Evolutionary conservation across 2,113 vertebrate genomes (phyloP).

Genomic region (Periophthalmus modestus): DNA sequence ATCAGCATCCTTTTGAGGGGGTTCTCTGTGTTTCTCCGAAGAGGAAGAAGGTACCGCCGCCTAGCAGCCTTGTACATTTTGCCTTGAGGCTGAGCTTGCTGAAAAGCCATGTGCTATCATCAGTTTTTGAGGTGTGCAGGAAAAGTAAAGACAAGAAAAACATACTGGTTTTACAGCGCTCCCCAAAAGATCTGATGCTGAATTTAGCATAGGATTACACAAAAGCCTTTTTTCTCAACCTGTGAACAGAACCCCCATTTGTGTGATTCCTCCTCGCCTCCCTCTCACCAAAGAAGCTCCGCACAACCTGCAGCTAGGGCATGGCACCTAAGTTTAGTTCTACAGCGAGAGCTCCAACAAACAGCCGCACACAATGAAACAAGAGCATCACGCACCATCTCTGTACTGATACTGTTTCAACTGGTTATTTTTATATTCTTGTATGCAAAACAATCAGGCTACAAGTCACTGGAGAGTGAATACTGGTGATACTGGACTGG

Average conservation of each 20-base stretch:
- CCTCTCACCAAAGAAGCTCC: constrained; percentile 64
- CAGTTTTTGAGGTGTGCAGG: constrained; percentile 74
- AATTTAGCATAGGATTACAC: constrained; percentile 81
- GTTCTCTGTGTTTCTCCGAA: constrained; percentile 76
- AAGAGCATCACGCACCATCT: constrained; percentile 46
- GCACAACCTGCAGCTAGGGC: constrained; percentile 68
- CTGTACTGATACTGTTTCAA: constrained; percentile 45
- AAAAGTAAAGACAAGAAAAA: constrained; percentile 74
- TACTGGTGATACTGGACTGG: constrained; percentile 10
- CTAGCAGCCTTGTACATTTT: constrained; percentile 77
- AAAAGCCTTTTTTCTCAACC: constrained; percentile 71
- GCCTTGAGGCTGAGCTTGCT: constrained; percentile 77
- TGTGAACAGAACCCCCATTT: constrained; percentile 66
- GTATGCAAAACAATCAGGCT: constrained; percentile 38
- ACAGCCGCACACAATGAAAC: constrained; percentile 54
- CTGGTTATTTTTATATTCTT: constrained; percentile 40
- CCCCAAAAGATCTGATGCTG: constrained; percentile 75
- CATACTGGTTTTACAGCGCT: constrained; percentile 71
- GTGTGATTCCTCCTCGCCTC: constrained; percentile 71
- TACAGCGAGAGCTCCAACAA: constrained; percentile 58
- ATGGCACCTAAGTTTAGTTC: constrained; percentile 70
- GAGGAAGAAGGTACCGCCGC: constrained; percentile 72
- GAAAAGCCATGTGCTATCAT: constrained; percentile 76
- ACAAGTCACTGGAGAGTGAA: constrained; percentile 40
- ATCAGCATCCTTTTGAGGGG: constrained; percentile 80